phyloP scores from a whole-genome alignment of 53 echinoderm and acorn worm genomes.

The Arbacia lixula region DNA sequence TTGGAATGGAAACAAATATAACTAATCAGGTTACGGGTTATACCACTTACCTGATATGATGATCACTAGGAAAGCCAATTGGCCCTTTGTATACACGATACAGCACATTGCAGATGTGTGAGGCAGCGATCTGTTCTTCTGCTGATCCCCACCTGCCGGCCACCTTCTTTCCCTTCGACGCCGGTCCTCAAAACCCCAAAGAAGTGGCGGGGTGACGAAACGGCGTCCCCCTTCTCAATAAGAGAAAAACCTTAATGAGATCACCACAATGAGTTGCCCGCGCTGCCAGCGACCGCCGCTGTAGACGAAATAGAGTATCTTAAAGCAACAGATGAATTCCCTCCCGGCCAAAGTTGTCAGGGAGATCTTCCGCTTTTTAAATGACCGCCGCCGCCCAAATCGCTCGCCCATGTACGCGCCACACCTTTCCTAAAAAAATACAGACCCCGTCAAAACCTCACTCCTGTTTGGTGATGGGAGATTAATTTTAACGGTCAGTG shows the following conservation, averaged over 20 bases:
- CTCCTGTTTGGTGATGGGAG: no score
- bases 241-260: constrained; percentile 30
- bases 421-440: no score
- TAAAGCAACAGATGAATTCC: constrained; percentile 40
- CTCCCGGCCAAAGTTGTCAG: background rate
- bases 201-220: background rate
- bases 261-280: constrained; percentile 35
- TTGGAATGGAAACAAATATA: no score
- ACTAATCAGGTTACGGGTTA: no score
- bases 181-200: background rate
- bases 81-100: constrained; percentile 24
- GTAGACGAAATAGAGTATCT: constrained; percentile 20
- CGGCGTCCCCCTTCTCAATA: background rate
- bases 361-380: constrained; percentile 26
- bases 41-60: constrained; percentile 33
- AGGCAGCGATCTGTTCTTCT: no score
- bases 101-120: no score
- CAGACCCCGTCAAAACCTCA: no score
- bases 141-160: no score
- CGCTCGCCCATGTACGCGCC: constrained; percentile 34
- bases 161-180: no score
- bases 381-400: constrained; percentile 21
- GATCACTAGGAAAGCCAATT: constrained; percentile 15
- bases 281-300: constrained; percentile 24
- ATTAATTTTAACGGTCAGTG: no score